Evolutionary conservation across 92 coral and sea anemone genomes (phyloP), one percentile per base, ranked within the genome.

Genomic region (Blastomussa wellsi): DNA sequence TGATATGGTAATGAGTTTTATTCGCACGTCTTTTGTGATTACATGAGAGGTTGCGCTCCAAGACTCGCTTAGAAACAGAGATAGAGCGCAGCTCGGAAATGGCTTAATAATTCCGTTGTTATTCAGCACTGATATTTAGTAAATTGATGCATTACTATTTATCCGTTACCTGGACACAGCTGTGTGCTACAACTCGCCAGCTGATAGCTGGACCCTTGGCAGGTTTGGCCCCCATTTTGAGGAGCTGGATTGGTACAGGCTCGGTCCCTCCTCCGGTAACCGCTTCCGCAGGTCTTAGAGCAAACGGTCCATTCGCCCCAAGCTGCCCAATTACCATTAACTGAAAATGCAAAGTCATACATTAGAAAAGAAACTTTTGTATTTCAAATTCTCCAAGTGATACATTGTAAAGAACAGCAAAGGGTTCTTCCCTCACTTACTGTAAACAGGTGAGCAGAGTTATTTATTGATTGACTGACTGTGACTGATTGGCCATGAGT

Each of bases 191-290:
- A 93, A 41, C 22, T 14, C 7, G 28, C 52, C 0, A 71, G 76
- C 72, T 87, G 81, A 31, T 17, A 41, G 5, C 76, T 33, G 70
- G 72, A 24, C 9, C 97, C 97, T 48, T 66, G 72, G 51, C 97
- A 93, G 39, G 64, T 17, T 26, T 35, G 72, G 1, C 95, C 97
- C 16, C 93, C 91, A 74, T 89, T 86, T 57, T 82, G 68, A 19
- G 97, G 95, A 41, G 82, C 67, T 37, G 94, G 92, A 42, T 86
- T 89, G 78, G 84, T 77, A 74, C 94, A 91, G 0, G 72, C 59
- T 59, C 94, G 94, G 82, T 37, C 67, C 85, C 88, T 84, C 20
- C 57, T 24, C 36, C 12, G 75, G 19, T 38, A 48, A 24, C 94
- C 94, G 16, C 84, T 85, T 37, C 89, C 89, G 26, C 94, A 91